These are phyloP conservation scores for Xanthostigma xanthostigma DNA, from an alignment of 2,888 invertebrate species.

Conservation along the genomic window DNA sequence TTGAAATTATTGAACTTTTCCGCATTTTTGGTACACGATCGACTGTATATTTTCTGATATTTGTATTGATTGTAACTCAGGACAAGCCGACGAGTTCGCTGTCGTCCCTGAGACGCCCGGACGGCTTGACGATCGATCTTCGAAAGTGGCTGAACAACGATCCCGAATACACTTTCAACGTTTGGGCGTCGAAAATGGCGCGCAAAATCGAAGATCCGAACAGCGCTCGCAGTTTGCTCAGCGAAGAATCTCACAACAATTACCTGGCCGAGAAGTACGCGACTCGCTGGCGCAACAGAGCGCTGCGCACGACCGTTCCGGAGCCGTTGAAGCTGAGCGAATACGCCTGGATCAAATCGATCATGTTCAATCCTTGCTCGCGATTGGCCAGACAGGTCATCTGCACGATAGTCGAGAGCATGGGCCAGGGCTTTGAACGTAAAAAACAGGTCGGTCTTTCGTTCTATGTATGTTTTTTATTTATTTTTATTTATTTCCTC, in stretches of 20 bases:
- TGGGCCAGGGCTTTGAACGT: conserved; percentile 53
- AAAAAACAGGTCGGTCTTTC: conserved; percentile 47
- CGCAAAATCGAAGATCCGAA: conserved; percentile 25
- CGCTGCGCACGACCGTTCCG: conserved; percentile 26
- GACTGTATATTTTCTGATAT: neutral
- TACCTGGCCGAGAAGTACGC: conserved; percentile 66
- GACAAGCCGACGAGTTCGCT: conserved; percentile 36
- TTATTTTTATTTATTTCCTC: conserved; percentile 4
- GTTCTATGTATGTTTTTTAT: neutral
- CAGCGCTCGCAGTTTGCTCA: conserved; percentile 21
- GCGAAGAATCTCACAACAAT: conserved; percentile 20
- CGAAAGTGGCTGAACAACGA: conserved; percentile 61
- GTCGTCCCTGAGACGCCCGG: conserved; percentile 29
- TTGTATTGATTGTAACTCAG: conserved; percentile 11
- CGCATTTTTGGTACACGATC: no score
- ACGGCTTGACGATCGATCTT: conserved; percentile 54
- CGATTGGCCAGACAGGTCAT: conserved; percentile 77
- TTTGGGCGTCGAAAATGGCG: conserved; percentile 55
- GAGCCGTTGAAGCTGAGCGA: conserved; percentile 46
- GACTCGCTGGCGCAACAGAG: conserved; percentile 43
- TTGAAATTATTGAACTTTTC: no score
- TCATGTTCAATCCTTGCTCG: conserved; percentile 84
- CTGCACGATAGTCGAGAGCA: conserved; percentile 73
- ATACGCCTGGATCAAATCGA: conserved; percentile 78
- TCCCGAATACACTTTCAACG: conserved; percentile 48